Evolutionary conservation across 2,113 vertebrate species (phyloP).

Genomic region (Phyllopteryx taeniolatus): DNA sequence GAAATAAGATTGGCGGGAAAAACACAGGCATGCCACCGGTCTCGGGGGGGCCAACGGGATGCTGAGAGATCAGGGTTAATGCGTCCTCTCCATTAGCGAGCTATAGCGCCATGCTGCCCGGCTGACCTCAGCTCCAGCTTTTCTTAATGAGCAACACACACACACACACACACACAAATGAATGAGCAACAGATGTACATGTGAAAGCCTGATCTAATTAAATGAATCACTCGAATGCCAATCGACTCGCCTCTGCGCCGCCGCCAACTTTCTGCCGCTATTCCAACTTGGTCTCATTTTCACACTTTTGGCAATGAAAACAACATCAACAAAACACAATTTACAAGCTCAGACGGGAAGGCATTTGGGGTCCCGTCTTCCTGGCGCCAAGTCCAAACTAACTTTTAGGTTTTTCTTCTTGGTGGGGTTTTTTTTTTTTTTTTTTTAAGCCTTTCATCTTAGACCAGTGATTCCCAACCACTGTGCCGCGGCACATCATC

Average conservation of each 20-base stretch:
- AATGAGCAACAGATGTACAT: background rate
- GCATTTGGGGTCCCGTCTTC: background rate
- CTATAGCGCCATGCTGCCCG: constrained; percentile 14
- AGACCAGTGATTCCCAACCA: background rate
- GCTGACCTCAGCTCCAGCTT: constrained; percentile 40
- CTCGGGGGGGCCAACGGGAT: constrained; percentile 42
- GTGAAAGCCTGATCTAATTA: background rate
- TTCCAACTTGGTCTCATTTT: constrained; percentile 45
- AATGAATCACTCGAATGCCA: background rate
- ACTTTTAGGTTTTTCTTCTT: background rate
- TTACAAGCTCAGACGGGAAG: background rate
- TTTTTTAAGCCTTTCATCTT: background rate
- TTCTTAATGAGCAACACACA: constrained; percentile 6
- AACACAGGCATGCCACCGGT: constrained; percentile 55
- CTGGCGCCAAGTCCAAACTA: background rate
- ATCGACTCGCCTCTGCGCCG: background rate
- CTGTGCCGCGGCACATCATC: too few relatives aligned
- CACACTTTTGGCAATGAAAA: constrained; percentile 30
- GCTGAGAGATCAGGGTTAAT: constrained; percentile 64
- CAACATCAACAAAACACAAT: constrained; percentile 17
- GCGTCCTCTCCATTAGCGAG: constrained; percentile 56
- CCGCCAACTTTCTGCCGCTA: constrained; percentile 13
- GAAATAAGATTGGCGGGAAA: constrained; percentile 48
- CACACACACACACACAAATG: background rate
- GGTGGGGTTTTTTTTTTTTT: background rate